Evolutionary conservation across 2,113 vertebrate genomes (phyloP).

Genomic region (Sardina pilchardus): DNA sequence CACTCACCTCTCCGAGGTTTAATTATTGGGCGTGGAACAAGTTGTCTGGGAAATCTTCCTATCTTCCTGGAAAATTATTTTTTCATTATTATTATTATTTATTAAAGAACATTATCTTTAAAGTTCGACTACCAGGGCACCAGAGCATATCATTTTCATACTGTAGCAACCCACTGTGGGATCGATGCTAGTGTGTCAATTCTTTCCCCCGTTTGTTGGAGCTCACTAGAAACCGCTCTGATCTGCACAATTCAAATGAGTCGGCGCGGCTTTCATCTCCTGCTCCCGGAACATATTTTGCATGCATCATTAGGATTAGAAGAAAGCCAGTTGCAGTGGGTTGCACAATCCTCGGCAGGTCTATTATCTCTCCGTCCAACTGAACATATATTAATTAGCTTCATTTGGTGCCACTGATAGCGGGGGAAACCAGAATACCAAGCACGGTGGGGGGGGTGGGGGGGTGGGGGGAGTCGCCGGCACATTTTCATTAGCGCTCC

Average conservation of each 20-base stretch:
- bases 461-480: background rate
- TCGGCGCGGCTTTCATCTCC: constrained; percentile 16
- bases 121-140: background rate
- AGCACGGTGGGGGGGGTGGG: background rate
- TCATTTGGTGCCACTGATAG: constrained; percentile 32
- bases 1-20: constrained; percentile 15
- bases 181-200: background rate
- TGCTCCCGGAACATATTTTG: constrained; percentile 28
- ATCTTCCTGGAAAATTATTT: background rate
- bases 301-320: constrained; percentile 35
- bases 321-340: background rate
- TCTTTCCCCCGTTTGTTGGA: background rate
- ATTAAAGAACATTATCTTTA: background rate
- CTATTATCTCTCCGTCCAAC: constrained; percentile 33
- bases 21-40: background rate
- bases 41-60: background rate
- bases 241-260: constrained; percentile 28
- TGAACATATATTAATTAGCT: constrained; percentile 35
- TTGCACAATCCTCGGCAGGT: background rate
- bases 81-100: background rate
- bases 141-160: background rate
- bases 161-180: background rate
- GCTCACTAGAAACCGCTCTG: constrained; percentile 10
- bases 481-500: constrained; percentile 31
- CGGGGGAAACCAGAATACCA: background rate